These are phyloP conservation scores for Microcebus murinus DNA, from an alignment of 2,113 vertebrate genomes.

Conservation along the genomic window DNA sequence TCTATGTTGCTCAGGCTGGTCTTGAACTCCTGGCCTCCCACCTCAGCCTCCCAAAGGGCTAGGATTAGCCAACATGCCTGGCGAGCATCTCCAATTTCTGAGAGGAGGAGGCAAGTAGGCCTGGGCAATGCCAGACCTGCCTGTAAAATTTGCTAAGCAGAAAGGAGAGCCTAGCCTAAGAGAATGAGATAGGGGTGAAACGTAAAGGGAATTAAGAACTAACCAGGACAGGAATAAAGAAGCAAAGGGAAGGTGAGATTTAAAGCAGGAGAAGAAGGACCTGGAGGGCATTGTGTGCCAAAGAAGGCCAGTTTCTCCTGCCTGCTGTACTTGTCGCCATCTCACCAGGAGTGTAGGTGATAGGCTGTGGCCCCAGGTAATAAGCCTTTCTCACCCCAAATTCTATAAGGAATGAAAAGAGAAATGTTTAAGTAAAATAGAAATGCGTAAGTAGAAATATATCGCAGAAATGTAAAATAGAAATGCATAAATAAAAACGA, in stretches of 20 bases:
- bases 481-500: slow-evolving; percentile 47
- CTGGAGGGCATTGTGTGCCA: background rate
- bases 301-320: background rate
- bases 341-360: background rate
- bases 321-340: background rate
- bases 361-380: background rate
- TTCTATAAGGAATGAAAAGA: slow-evolving; percentile 42
- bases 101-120: background rate
- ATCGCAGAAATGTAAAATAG: background rate
- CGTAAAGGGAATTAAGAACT: background rate
- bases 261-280: background rate
- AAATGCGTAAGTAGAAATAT: slow-evolving; percentile 29
- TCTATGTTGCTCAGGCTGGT: too few species aligned
- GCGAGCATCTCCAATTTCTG: background rate
- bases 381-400: background rate
- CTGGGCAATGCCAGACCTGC: background rate
- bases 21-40: too few species aligned
- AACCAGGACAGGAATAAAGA: background rate
- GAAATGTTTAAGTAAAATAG: background rate
- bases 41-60: too few species aligned
- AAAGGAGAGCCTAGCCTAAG: background rate
- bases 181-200: background rate
- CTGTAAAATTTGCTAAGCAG: background rate
- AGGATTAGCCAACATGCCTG: too few species aligned
- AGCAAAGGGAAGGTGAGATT: background rate